phyloP scores from a whole-genome alignment of 2,113 vertebrate species.

The Alligator sinensis region DNA sequence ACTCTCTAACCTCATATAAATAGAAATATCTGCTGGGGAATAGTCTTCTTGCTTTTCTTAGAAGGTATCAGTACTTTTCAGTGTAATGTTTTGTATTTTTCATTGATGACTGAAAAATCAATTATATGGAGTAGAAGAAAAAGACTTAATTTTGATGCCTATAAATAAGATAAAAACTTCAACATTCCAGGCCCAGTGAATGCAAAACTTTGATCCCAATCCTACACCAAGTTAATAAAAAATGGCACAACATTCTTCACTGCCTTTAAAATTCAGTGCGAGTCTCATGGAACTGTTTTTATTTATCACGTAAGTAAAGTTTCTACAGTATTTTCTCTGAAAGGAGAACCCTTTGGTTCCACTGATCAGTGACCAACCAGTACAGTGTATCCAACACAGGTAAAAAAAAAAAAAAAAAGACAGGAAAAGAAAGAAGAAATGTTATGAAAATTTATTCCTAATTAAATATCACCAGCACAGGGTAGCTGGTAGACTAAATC shows the following conservation, averaged over 20 bases:
- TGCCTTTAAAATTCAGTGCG: neutral
- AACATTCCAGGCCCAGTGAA: constrained; percentile 27
- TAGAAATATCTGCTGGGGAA: neutral
- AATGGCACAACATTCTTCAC: neutral
- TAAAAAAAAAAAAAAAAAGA: accelerated
- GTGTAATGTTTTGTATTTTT: accelerated
- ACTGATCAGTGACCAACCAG: neutral
- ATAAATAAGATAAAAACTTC: constrained; percentile 7
- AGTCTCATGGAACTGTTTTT: neutral
- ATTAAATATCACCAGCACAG: neutral
- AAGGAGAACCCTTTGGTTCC: neutral
- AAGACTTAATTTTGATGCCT: constrained; percentile 60
- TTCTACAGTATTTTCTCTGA: neutral
- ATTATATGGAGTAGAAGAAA: constrained; percentile 41
- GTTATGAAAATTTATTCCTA: neutral
- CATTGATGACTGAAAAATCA: constrained; percentile 51
- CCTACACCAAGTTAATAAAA: neutral
- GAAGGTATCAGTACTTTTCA: neutral
- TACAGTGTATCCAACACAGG: neutral
- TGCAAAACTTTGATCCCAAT: neutral
- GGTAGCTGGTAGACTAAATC: neutral
- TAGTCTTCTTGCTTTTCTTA: neutral
- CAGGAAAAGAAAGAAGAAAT: neutral
- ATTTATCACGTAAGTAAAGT: neutral
- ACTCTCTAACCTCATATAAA: accelerated